phyloP scores from a whole-genome alignment of 2,797 vertebrate species.

The Ctenopoma multispine region DNA sequence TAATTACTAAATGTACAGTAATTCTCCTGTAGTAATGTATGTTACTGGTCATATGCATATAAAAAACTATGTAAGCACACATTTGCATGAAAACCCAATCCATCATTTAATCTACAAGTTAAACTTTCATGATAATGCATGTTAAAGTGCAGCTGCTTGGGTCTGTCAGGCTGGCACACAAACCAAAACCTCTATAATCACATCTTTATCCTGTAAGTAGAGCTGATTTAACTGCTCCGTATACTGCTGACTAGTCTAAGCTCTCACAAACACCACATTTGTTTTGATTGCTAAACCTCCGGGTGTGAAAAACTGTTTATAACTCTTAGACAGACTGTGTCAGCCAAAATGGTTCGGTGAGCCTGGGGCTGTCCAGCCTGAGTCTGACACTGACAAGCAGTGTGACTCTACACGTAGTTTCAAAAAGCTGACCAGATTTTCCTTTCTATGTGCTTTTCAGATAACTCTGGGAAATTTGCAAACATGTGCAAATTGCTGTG shows the following conservation, averaged over 20 bases:
- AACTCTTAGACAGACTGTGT: not conserved
- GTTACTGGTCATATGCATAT: too few relatives aligned
- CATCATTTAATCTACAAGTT: too few relatives aligned
- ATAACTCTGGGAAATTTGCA: not conserved
- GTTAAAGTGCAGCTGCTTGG: not conserved
- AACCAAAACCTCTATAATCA: not conserved
- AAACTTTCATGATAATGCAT: not conserved
- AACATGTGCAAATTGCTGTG: not conserved
- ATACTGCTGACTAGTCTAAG: not conserved
- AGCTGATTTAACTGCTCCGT: not conserved
- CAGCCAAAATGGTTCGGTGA: not conserved
- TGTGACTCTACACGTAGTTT: not conserved
- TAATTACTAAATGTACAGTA: too few relatives aligned
- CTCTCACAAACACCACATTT: not conserved
- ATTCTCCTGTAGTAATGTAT: too few relatives aligned
- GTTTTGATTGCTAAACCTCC: not conserved
- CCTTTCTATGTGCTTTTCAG: not conserved
- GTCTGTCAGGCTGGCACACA: not conserved
- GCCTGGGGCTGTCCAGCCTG: not conserved
- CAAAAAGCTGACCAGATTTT: not conserved
- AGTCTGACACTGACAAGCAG: slow-evolving; percentile 8
- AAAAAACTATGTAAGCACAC: too few relatives aligned
- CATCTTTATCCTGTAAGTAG: not conserved
- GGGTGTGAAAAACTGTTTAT: not conserved
- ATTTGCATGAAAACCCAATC: too few relatives aligned